Evolutionary conservation across 2,113 vertebrate species (phyloP).

Genomic region (Chionis minor): DNA sequence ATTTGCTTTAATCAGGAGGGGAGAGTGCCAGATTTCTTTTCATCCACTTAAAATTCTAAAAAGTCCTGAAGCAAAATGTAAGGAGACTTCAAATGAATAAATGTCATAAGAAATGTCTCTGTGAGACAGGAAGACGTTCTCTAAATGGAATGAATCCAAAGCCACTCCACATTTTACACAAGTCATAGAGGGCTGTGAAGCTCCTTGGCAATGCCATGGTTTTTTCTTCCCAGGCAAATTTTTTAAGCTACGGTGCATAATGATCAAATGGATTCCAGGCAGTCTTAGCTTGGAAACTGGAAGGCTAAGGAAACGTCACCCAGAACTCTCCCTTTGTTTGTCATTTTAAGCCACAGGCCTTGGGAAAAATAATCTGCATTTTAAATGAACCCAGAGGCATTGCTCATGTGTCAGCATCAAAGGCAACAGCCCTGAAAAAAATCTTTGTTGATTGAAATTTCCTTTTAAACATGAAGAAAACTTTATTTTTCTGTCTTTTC

Average conservation of each 20-base stretch:
- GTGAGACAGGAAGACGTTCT: slow-evolving; percentile 16
- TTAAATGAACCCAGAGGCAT: neutral
- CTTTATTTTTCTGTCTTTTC: neutral
- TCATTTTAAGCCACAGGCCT: slow-evolving; percentile 20
- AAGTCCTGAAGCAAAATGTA: neutral
- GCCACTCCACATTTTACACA: neutral
- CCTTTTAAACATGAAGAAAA: neutral
- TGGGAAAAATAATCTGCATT: slow-evolving; percentile 32
- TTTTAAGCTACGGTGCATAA: slow-evolving; percentile 48
- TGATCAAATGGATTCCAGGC: slow-evolving; percentile 63
- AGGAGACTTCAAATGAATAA: slow-evolving; percentile 34
- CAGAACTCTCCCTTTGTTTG: slow-evolving; percentile 55
- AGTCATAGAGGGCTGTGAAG: slow-evolving; percentile 22
- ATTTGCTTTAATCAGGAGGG: neutral
- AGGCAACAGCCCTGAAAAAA: slow-evolving; percentile 21
- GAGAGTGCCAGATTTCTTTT: neutral
- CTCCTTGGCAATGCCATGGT: neutral
- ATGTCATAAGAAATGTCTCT: neutral
- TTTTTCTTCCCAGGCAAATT: slow-evolving; percentile 43
- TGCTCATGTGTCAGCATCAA: neutral
- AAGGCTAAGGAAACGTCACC: slow-evolving; percentile 40
- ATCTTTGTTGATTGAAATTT: neutral
- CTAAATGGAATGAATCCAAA: slow-evolving; percentile 40
- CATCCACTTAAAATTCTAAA: neutral
- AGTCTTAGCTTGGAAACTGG: slow-evolving; percentile 42